Conservation (phyloP, 2,113 vertebrate genomes). For the Hippocampus guttulatus region DNA sequence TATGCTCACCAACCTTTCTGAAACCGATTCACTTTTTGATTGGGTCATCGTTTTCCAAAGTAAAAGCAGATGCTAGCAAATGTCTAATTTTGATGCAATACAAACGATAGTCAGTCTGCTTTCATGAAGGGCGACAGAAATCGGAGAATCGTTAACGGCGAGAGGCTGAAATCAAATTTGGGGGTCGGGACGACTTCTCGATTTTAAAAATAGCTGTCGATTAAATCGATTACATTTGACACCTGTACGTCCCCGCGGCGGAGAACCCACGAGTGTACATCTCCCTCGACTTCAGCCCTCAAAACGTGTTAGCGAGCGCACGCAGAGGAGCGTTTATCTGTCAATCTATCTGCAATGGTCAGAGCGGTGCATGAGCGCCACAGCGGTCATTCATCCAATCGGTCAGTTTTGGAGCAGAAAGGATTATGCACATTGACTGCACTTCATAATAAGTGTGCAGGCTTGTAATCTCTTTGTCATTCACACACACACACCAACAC, state of each 20-base stretch:
- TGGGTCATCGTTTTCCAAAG: too few relatives aligned
- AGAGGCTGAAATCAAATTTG: too few relatives aligned
- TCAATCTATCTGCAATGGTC: not conserved
- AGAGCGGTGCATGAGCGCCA: slow-evolving; percentile 12
- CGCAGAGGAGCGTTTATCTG: not conserved
- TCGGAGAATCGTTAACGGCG: too few relatives aligned
- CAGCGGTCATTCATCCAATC: slow-evolving; percentile 49
- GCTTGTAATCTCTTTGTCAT: slow-evolving; percentile 14
- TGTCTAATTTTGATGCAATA: too few relatives aligned
- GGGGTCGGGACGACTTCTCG: too few relatives aligned
- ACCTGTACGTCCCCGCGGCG: not conserved
- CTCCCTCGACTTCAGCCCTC: not conserved
- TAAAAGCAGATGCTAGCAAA: too few relatives aligned
- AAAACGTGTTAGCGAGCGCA: not conserved
- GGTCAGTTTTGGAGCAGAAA: slow-evolving; percentile 17
- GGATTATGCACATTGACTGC: slow-evolving; percentile 27
- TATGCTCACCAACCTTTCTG: too few relatives aligned
- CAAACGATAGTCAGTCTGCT: too few relatives aligned
- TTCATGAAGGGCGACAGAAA: too few relatives aligned
- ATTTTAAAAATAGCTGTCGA: too few relatives aligned
- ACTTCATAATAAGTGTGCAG: slow-evolving; percentile 44
- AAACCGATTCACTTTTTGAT: too few relatives aligned
- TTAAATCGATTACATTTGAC: too few relatives aligned
- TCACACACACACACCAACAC: slow-evolving; percentile 4
- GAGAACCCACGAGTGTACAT: not conserved